Evolutionary conservation across 2,888 invertebrate genomes (phyloP), one percentile per base, ranked within the genome.

Genomic region (Apantesis nais): DNA sequence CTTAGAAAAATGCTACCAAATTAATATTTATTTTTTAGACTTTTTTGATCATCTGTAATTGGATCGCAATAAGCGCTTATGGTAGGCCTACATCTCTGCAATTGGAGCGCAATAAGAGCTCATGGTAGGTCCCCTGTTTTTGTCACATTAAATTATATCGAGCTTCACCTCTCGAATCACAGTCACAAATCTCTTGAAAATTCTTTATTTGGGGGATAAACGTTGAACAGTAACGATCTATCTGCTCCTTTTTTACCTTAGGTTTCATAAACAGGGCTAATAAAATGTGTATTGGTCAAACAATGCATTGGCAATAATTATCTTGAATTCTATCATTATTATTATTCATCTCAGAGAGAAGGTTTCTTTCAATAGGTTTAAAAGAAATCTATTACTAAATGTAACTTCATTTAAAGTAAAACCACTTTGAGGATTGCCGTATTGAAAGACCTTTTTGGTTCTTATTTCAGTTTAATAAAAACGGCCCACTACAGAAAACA

Each of bases 401-500:
- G 37, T 68, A 68, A 70, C 72, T 70, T 70, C 72, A 67, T 73
- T 71, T 69, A 22, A 22, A 62, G 48, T 37, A 73, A 68, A 74
- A 76, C 52, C 67, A 71, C 83, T 85, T 85, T 89, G 88, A 88
- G 85, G 83, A 83, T 78, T 81, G 55, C 66, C 55, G 55, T 55
- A 66, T 80, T 75, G 72, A 79, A 81, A 81, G 77, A 58, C 58
- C 79, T 81, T 80, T 82, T 81, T 76, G 78, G 72, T 78, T 80
- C 80, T 78, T 83, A 79, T 86, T 87, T 83, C 78, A 75, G 68
- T 81, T 78, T 74, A 73, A 76, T 79, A 84, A 86, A 86, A 87
- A 87, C 83, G 79, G 80, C 71, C 69, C 76, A 78, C 76, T 80
- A 80, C 74, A 75, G 80, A 82, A 79, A 86, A 86, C 78, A 80